Evolutionary conservation across 2,888 invertebrate genomes (phyloP), one percentile per base, ranked within the genome.

Genomic region (Trypoxylon attenuatum): DNA sequence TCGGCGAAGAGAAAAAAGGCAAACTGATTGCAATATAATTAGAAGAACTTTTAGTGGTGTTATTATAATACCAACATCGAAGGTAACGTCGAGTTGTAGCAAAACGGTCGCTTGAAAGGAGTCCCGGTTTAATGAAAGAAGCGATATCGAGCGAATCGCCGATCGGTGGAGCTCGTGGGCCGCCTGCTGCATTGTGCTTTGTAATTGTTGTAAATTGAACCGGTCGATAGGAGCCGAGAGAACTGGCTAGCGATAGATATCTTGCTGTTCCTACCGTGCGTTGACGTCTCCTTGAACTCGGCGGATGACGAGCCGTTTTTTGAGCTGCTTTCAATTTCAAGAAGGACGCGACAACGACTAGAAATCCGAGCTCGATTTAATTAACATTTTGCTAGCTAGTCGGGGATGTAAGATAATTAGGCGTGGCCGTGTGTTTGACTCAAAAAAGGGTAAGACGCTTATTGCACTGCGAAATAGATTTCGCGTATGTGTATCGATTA

Each of bases 161-260:
- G 56, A 43, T 43, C 38, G 54, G 47, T 33, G 33, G 64, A 61
- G 41, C 58, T 56, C 16, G 42, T 5, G 52, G 33, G 42, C 38
- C 51, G 29, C n/a, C 2, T 27, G 59, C 50, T 56, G 53, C 64
- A 79, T 79, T 79, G 69, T 79, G 79, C 79, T 69, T 79, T 70
- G 77, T 79, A 79, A 79, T 79, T 79, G 79, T 78, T 77, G 73
- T 74, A 79, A 79, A 79, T 79, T 78, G 77, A 79, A 78, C 76
- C 52, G 52, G 42, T 53, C 64, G 55, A 53, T 66, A 55, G 62
- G 51, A 56, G 42, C 59, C 51, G 21, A 68, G 63, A 47, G 52
- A 38, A 52, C n/a, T 4, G 38, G 53, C 60, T 43, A 18, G 13
- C 22, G 64, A 70, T 73, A 43, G 53, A 62, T 59, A 73, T 73